A percentile compares a stretch with the other conserved stretches of the same genome.
These are phyloP conservation scores for Tringa solitaria DNA, from an alignment of 2,113 vertebrate species.

Conservation along the genomic window DNA sequence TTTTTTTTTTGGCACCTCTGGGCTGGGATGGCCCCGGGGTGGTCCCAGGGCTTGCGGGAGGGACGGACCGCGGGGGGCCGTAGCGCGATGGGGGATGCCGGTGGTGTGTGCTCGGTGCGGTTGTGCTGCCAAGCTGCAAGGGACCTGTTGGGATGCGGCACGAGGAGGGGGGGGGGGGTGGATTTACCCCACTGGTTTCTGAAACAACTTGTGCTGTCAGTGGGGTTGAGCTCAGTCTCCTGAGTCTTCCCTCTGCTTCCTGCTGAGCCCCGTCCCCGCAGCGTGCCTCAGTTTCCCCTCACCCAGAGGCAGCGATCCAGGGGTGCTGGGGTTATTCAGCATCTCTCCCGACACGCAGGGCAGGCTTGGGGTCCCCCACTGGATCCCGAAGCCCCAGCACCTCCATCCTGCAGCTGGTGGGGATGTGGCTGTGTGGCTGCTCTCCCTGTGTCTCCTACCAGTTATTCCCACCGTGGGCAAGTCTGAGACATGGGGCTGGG, in stretches of 20 bases:
- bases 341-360: accelerated
- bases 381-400: accelerated
- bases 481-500: accelerated
- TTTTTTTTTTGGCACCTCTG: not conserved
- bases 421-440: accelerated
- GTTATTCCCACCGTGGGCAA: not conserved
- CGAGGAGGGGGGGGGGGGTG: accelerated
- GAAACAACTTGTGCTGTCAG: not conserved
- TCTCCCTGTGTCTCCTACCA: accelerated
- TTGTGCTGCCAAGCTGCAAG: not conserved
- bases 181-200: not conserved
- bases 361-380: not conserved
- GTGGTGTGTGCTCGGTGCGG: accelerated
- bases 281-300: not conserved
- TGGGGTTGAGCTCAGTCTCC: not conserved
- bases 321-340: not conserved
- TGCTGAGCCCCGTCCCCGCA: not conserved
- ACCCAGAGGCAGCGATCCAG: not conserved
- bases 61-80: accelerated
- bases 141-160: not conserved
- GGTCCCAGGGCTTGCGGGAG: not conserved
- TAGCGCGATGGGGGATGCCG: accelerated
- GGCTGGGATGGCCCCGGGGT: not conserved
- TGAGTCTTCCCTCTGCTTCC: not conserved
- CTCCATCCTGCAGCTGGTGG: not conserved